Evolutionary conservation across 2,797 vertebrate species (phyloP).

Genomic region (Pelodytes ibericus): DNA sequence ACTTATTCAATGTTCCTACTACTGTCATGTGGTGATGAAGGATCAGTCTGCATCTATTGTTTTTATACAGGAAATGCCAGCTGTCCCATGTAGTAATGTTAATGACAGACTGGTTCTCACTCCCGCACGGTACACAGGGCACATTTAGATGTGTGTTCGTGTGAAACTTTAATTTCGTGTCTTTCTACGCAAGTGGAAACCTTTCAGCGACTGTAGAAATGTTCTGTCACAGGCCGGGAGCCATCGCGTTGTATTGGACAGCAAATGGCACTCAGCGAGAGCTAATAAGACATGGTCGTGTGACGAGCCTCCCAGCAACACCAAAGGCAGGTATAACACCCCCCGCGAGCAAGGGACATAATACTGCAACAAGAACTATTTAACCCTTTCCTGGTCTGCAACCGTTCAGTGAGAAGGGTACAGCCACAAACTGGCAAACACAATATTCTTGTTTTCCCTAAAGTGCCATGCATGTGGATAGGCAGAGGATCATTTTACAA

Average conservation of each 20-base stretch:
- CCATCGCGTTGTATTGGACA: constrained; percentile 26
- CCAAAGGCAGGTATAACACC: neutral
- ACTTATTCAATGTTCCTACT: too few species aligned
- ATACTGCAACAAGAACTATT: neutral
- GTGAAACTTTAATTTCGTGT: neutral
- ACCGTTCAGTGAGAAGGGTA: neutral
- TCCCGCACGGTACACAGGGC: neutral
- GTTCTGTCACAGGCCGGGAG: constrained; percentile 26
- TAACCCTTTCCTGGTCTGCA: neutral
- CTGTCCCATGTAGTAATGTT: too few species aligned
- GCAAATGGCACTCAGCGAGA: constrained; percentile 13
- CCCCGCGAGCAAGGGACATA: neutral
- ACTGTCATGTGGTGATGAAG: too few species aligned
- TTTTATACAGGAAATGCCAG: too few species aligned
- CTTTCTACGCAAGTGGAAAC: constrained; percentile 4
- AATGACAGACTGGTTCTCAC: too few species aligned
- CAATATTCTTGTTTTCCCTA: too few species aligned
- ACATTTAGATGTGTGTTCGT: neutral
- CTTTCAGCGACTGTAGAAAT: constrained; percentile 10
- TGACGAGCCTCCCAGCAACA: constrained; percentile 28
- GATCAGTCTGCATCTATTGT: too few species aligned
- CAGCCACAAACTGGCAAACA: too few species aligned
- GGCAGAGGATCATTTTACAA: too few species aligned
- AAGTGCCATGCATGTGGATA: too few species aligned
- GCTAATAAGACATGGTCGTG: constrained; percentile 26